A percentile compares a stretch with the other conserved stretches of the same genome.
Conservation (phyloP, 2,113 vertebrate species). For the Murina feae region DNA sequence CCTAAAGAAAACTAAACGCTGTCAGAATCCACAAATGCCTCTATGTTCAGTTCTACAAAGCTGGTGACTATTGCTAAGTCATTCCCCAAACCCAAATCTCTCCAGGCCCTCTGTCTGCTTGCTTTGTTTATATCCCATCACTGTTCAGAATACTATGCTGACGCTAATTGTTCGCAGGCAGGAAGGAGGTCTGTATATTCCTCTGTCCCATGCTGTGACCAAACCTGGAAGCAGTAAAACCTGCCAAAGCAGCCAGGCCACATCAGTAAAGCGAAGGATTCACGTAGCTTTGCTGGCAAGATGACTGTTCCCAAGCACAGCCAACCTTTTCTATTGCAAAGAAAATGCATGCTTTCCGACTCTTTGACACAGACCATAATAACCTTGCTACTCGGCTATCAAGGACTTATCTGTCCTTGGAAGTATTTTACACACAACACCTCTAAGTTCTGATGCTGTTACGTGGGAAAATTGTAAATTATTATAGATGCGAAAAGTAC, state of each 20-base stretch:
- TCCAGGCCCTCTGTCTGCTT: neutral
- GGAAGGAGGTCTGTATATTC: conserved; percentile 40
- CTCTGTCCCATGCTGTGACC: conserved; percentile 55
- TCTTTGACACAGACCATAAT: neutral
- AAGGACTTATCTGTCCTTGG: neutral
- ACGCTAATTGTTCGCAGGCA: conserved; percentile 44
- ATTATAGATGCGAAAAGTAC: neutral
- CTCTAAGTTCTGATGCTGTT: neutral
- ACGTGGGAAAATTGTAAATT: neutral
- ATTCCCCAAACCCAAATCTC: conserved; percentile 24
- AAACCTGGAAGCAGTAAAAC: conserved; percentile 65
- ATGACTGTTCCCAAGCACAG: neutral
- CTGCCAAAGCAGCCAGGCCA: conserved; percentile 20
- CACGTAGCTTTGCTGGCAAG: neutral
- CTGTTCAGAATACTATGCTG: conserved; percentile 24
- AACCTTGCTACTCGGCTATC: conserved; percentile 14
- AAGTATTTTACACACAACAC: neutral
- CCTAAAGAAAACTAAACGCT: neutral
- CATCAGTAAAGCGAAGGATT: conserved; percentile 43
- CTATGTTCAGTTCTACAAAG: neutral
- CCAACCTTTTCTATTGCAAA: neutral
- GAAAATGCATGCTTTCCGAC: neutral
- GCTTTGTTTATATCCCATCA: conserved; percentile 44
- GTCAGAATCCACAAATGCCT: conserved; percentile 33
- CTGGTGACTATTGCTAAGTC: neutral